Evolutionary conservation across 1,140 invertebrate species (phyloP).

Genomic region (Chironomus tepperi): DNA sequence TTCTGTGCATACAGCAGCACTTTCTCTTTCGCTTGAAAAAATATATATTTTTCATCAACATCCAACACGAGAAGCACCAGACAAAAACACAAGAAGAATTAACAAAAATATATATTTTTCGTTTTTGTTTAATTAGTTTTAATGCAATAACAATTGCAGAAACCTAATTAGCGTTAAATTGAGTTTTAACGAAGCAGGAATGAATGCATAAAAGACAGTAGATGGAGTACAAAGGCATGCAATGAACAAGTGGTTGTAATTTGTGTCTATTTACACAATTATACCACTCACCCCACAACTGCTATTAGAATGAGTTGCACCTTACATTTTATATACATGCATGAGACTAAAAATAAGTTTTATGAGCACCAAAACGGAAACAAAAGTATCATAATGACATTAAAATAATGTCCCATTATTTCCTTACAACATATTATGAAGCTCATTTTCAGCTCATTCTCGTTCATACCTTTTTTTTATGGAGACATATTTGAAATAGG

Average conservation of each 20-base stretch:
- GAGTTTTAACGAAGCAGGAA: not conserved
- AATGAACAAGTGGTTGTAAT: slow-evolving; percentile 20
- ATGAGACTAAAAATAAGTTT: too few relatives aligned
- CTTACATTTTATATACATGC: too few relatives aligned
- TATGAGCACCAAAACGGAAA: not conserved
- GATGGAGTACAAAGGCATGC: not conserved
- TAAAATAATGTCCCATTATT: slow-evolving; percentile 5
- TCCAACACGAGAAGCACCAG: not conserved
- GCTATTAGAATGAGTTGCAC: too few relatives aligned
- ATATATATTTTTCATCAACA: too few relatives aligned
- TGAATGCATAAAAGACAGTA: not conserved
- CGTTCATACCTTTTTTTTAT: not conserved
- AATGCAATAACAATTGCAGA: slow-evolving; percentile 23
- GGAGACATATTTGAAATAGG: not conserved
- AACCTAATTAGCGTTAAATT: slow-evolving; percentile 21
- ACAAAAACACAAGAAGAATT: not conserved
- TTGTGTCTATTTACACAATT: slow-evolving; percentile 22
- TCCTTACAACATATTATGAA: not conserved
- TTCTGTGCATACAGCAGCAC: not conserved
- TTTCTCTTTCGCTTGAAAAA: too few relatives aligned
- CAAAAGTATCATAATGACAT: not conserved
- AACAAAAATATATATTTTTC: not conserved
- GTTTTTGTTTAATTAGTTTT: slow-evolving; percentile 14
- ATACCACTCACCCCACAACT: not conserved
- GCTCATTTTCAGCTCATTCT: not conserved